Conservation (phyloP, 2,888 invertebrate species). For the Fragum whitleyi region DNA sequence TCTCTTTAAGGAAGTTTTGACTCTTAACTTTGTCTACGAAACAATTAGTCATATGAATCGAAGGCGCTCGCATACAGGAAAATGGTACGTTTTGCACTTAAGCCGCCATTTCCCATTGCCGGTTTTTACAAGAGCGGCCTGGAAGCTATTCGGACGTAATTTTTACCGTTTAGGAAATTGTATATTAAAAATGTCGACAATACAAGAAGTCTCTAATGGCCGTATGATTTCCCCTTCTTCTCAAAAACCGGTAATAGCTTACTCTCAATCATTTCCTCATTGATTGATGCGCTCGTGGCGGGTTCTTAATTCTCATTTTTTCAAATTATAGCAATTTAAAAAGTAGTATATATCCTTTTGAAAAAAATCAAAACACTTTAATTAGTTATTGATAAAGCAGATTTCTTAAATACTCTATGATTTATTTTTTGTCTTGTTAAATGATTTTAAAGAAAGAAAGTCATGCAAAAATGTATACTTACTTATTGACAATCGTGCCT, state of each 20-base stretch:
- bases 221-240: constrained; percentile 30
- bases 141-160: constrained; percentile 32
- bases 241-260: constrained; percentile 26
- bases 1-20: background rate
- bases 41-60: constrained; percentile 4
- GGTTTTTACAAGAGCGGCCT: constrained; percentile 19
- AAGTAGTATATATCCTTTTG: no score
- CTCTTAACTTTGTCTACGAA: background rate
- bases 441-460: no score
- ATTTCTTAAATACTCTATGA: no score
- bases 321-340: no score
- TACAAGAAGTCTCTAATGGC: constrained; percentile 1
- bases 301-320: no score
- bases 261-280: constrained; percentile 8
- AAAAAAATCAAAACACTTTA: no score
- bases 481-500: no score
- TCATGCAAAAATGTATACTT: no score
- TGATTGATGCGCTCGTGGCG: background rate
- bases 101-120: constrained; percentile 58
- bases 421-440: no score
- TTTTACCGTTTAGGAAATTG: constrained; percentile 38
- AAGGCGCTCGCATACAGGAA: constrained; percentile 38
- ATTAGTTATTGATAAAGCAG: no score
- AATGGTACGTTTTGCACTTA: constrained; percentile 48
- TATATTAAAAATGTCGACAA: constrained; percentile 24